Evolutionary conservation across 2,797 vertebrate genomes (phyloP).

Genomic region (Cynopterus sphinx): DNA sequence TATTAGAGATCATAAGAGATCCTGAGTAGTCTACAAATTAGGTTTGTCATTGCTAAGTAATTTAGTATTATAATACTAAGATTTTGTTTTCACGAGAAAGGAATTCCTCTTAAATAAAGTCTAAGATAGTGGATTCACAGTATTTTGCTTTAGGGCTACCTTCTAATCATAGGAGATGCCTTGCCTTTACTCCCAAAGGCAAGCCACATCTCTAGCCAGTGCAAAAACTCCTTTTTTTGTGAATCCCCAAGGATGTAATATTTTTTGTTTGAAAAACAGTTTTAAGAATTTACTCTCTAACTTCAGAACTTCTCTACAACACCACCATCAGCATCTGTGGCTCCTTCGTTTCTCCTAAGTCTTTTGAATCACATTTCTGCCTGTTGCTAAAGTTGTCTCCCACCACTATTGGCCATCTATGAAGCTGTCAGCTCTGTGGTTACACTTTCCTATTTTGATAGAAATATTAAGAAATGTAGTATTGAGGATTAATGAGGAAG

Average conservation of each 20-base stretch:
- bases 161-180: neutral
- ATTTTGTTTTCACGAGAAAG: slow-evolving; percentile 43
- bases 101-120: neutral
- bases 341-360: neutral
- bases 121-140: neutral
- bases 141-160: slow-evolving; percentile 27
- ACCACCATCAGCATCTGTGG: neutral
- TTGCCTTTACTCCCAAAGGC: neutral
- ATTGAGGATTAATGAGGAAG: neutral
- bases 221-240: neutral
- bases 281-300: slow-evolving; percentile 5
- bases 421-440: neutral
- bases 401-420: neutral
- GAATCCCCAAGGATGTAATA: neutral
- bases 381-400: neutral
- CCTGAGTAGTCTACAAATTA: neutral
- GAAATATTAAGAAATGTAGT: neutral
- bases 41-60: slow-evolving; percentile 7
- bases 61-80: neutral
- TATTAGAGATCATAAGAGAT: neutral
- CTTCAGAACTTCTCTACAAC: neutral
- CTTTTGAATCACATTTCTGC: slow-evolving; percentile 6
- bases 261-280: neutral
- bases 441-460: neutral
- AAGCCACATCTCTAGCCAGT: neutral